Percentiles rank a stretch among this genome's conserved stretches.
Evolutionary conservation across 1,140 invertebrate genomes (phyloP).

Genomic region (Palaemon carinicauda): DNA sequence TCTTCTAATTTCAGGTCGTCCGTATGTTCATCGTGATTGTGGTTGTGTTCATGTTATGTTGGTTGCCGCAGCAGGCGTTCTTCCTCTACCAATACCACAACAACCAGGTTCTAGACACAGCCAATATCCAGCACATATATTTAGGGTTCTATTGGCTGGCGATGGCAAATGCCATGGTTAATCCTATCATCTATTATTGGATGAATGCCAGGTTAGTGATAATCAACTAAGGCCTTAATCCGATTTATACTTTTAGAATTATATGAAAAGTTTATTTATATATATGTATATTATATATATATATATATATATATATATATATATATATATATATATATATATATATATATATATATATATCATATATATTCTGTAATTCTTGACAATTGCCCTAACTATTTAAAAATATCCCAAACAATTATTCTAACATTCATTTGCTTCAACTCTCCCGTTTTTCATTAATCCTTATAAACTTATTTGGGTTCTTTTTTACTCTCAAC

Average conservation of each 20-base stretch:
- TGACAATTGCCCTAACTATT: too few species aligned
- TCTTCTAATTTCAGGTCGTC: slow-evolving; percentile 74
- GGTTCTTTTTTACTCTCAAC: too few species aligned
- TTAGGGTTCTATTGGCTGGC: slow-evolving; percentile 89
- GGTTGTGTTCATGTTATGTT: slow-evolving; percentile 84
- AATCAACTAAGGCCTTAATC: too few species aligned
- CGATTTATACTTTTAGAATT: too few species aligned
- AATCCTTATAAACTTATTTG: too few species aligned
- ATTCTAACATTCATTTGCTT: too few species aligned
- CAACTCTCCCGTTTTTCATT: too few species aligned
- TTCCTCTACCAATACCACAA: slow-evolving; percentile 85
- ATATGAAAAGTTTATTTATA: background rate
- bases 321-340: background rate
- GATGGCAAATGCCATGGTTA: slow-evolving; percentile 91
- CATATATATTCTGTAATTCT: too few species aligned
- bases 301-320: background rate
- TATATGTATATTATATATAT: background rate
- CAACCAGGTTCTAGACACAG: slow-evolving; percentile 74
- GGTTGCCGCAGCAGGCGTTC: slow-evolving; percentile 87
- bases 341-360: too few species aligned
- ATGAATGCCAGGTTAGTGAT: slow-evolving; percentile 79
- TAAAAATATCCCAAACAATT: too few species aligned
- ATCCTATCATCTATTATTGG: slow-evolving; percentile 91
- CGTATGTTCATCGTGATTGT: slow-evolving; percentile 86
- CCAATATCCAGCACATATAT: slow-evolving; percentile 79